phyloP scores from a whole-genome alignment of 2,113 vertebrate genomes.

The Syrmaticus mikado region DNA sequence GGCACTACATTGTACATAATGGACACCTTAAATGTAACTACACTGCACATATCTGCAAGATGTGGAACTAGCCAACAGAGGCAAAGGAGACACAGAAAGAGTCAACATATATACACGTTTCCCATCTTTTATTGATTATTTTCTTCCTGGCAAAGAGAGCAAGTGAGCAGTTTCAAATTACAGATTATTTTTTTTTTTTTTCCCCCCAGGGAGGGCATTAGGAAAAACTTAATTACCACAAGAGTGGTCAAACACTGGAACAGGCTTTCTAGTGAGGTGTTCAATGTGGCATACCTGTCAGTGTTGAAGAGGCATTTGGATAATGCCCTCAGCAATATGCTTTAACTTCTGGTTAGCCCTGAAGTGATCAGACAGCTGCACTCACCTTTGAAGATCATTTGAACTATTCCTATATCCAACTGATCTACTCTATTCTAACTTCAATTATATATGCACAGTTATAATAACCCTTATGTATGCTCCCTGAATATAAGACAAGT shows the following conservation, averaged over 20 bases:
- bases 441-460: neutral
- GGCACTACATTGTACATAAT: fast-evolving
- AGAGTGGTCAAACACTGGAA: neutral
- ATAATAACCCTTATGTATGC: neutral
- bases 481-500: neutral
- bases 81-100: fast-evolving
- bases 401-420: neutral
- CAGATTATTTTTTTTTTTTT: neutral
- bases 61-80: fast-evolving
- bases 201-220: neutral
- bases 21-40: neutral
- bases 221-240: neutral
- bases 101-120: fast-evolving
- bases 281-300: neutral
- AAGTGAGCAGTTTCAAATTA: neutral
- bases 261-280: neutral
- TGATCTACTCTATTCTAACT: neutral
- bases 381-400: neutral
- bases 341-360: neutral
- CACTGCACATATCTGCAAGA: neutral
- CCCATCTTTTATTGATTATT: neutral
- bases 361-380: neutral
- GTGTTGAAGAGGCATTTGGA: neutral
- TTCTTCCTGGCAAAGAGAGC: neutral
- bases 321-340: neutral